phyloP scores from a whole-genome alignment of 2,113 vertebrate genomes.

The Pithys albifrons region DNA sequence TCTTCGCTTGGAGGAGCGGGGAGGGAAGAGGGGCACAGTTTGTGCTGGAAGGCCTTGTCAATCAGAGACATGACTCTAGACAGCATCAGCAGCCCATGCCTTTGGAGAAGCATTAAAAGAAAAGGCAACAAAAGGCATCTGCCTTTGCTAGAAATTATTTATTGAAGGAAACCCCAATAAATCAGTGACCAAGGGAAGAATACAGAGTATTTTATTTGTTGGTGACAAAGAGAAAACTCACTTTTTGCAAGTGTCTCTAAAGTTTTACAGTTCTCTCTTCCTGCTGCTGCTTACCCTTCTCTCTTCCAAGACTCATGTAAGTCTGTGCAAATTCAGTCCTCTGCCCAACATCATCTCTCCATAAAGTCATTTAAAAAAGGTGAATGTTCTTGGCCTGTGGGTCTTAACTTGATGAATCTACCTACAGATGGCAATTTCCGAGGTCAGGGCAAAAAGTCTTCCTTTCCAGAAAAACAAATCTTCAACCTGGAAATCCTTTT shows the following conservation, averaged over 20 bases:
- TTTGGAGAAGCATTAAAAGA: not conserved
- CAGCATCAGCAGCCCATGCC: not conserved
- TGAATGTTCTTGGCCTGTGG: not conserved
- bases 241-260: not conserved
- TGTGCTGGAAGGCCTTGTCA: too few species aligned
- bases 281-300: not conserved
- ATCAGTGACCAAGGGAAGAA: not conserved
- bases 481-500: not conserved
- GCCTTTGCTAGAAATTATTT: not conserved
- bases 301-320: not conserved
- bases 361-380: not conserved
- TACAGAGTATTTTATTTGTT: not conserved
- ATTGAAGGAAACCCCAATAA: not conserved
- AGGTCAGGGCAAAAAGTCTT: not conserved
- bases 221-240: not conserved
- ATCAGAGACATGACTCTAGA: too few species aligned
- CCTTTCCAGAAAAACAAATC: not conserved
- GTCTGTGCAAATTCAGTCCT: not conserved
- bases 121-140: not conserved
- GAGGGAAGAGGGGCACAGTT: too few species aligned
- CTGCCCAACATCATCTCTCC: not conserved
- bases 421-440: not conserved
- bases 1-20: too few species aligned
- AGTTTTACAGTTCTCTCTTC: not conserved
- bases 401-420: not conserved